Percentiles rank a stretch among this genome's conserved stretches.
Conservation (phyloP, 2,113 vertebrate species). For the Dissostichus mawsoni region DNA sequence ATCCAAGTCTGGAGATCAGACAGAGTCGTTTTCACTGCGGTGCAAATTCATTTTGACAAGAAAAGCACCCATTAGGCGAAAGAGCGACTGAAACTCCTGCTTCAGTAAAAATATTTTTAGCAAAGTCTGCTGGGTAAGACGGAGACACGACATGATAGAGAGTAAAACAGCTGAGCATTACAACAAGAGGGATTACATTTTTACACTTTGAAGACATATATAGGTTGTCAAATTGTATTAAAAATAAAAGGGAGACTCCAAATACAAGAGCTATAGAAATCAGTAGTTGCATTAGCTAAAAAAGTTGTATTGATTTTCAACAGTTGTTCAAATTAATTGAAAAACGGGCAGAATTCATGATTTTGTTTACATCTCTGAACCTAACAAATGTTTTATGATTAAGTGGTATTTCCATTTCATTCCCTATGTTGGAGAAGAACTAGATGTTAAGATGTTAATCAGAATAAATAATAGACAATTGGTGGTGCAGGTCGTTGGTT, state of each 20-base stretch:
- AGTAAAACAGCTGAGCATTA: constrained; percentile 1
- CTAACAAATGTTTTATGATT: background rate
- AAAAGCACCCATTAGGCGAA: constrained; percentile 38
- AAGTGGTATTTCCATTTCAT: background rate
- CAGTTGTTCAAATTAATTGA: too few species aligned
- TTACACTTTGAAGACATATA: too few species aligned
- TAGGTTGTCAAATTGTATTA: too few species aligned
- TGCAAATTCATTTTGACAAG: constrained; percentile 46
- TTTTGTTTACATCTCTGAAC: too few species aligned
- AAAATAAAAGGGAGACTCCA: too few species aligned
- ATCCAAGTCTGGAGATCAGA: constrained; percentile 27
- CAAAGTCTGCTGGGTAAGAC: background rate
- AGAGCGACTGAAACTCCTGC: constrained; percentile 2
- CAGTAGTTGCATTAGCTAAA: too few species aligned
- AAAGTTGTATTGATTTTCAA: too few species aligned
- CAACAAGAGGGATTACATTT: background rate
- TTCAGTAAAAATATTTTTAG: constrained; percentile 1
- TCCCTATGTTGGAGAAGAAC: background rate
- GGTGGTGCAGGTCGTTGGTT: background rate
- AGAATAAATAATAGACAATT: background rate
- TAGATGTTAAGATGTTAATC: background rate
- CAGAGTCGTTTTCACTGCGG: constrained; percentile 1
- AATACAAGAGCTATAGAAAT: too few species aligned
- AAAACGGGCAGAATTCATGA: too few species aligned
- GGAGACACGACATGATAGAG: background rate